These are phyloP conservation scores for Epinephelus moara DNA, from an alignment of 2,113 vertebrate species.

Conservation along the genomic window DNA sequence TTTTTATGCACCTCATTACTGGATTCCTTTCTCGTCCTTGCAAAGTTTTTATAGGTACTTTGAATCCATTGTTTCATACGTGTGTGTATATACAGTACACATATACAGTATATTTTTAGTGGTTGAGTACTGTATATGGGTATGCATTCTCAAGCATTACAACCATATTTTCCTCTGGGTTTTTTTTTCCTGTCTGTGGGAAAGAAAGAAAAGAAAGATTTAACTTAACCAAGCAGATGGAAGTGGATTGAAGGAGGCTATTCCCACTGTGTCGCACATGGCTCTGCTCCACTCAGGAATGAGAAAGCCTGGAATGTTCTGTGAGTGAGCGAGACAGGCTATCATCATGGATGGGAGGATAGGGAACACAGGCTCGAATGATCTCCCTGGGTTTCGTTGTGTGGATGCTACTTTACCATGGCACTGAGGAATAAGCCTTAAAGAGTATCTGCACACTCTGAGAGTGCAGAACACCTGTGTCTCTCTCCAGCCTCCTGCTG, in stretches of 20 bases:
- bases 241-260: slow-evolving; percentile 54
- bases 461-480: slow-evolving; percentile 75
- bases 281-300: slow-evolving; percentile 57
- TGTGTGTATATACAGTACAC: slow-evolving; percentile 76
- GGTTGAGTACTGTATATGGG: slow-evolving; percentile 64
- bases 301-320: slow-evolving; percentile 33
- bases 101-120: slow-evolving; percentile 73
- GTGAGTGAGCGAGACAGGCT: slow-evolving; percentile 29
- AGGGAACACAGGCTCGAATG: not conserved
- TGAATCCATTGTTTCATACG: slow-evolving; percentile 76
- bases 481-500: slow-evolving; percentile 74
- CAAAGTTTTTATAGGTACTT: slow-evolving; percentile 71
- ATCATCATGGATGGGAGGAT: slow-evolving; percentile 28
- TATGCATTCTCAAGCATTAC: slow-evolving; percentile 67
- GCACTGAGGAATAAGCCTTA: slow-evolving; percentile 66
- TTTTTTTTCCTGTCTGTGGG: slow-evolving; percentile 27
- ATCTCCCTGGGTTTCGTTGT: slow-evolving; percentile 25
- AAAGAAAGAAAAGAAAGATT: slow-evolving; percentile 39
- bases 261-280: slow-evolving; percentile 55
- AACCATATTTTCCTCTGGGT: slow-evolving; percentile 58
- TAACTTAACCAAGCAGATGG: slow-evolving; percentile 51
- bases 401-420: slow-evolving; percentile 46
- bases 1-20: slow-evolving; percentile 71
- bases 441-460: slow-evolving; percentile 65
- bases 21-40: slow-evolving; percentile 70